Percentiles rank a stretch among this genome's conserved stretches.
Evolutionary conservation across 2,113 vertebrate species (phyloP).

Genomic region (Psephotus haematonotus): DNA sequence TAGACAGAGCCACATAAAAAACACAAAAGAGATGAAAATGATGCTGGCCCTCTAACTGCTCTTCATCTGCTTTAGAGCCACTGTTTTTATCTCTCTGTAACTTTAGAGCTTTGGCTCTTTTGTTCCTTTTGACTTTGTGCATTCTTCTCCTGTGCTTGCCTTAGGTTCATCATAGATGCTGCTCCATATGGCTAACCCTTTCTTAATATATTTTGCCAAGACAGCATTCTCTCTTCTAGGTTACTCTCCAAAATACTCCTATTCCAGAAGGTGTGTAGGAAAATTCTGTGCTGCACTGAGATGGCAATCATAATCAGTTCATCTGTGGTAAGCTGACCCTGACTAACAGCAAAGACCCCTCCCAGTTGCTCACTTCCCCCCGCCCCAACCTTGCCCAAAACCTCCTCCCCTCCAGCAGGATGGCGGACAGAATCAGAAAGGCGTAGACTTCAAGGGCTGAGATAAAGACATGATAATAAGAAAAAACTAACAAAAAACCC

Average conservation of each 20-base stretch:
- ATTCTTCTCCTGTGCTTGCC: not conserved
- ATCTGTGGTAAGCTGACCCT: not conserved
- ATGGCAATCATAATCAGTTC: not conserved
- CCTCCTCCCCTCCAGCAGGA: not conserved
- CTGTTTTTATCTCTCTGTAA: not conserved
- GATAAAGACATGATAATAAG: not conserved
- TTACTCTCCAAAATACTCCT: not conserved
- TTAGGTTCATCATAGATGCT: not conserved
- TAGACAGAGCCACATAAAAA: not conserved
- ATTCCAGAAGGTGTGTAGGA: not conserved
- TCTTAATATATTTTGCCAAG: not conserved
- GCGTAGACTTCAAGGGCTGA: not conserved
- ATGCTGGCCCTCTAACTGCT: not conserved
- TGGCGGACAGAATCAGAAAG: not conserved
- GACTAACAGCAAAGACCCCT: not conserved
- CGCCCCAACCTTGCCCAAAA: not conserved
- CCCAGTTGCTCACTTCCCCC: not conserved
- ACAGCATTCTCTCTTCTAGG: not conserved
- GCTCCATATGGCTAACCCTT: not conserved
- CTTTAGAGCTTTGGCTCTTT: not conserved
- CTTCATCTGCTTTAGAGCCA: not conserved
- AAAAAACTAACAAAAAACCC: too few relatives aligned
- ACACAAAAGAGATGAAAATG: not conserved
- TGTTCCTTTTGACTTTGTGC: not conserved
- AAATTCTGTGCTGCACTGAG: not conserved